Percentiles rank a stretch among this genome's conserved stretches.
phyloP scores from a whole-genome alignment of 2,113 vertebrate genomes.

The Plectropomus leopardus region DNA sequence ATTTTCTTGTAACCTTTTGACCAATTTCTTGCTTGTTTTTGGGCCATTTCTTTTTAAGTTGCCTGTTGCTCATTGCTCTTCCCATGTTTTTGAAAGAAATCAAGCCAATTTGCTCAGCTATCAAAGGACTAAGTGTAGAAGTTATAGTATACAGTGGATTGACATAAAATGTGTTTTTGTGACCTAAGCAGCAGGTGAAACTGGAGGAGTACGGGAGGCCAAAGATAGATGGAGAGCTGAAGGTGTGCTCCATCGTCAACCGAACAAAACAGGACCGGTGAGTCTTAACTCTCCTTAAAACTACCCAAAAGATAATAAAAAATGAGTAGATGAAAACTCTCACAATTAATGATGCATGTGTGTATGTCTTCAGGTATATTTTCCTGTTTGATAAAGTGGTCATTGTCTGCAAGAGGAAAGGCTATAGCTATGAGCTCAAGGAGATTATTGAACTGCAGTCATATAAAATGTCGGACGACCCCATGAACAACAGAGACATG shows the following conservation, averaged over 20 bases:
- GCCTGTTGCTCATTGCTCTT: no score
- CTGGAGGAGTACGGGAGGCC: slow-evolving; percentile 96
- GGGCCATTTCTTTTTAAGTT: no score
- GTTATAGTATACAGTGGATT: slow-evolving; percentile 12
- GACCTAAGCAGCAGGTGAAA: slow-evolving; percentile 90
- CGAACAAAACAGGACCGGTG: slow-evolving; percentile 98
- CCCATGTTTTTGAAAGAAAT: no score
- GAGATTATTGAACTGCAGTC: slow-evolving; percentile 95
- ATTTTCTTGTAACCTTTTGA: no score
- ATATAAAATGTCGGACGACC: slow-evolving; percentile 97
- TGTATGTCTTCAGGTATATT: slow-evolving; percentile 89
- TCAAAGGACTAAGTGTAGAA: neutral
- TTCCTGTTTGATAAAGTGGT: slow-evolving; percentile 99
- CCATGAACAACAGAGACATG: slow-evolving; percentile 96
- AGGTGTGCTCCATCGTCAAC: slow-evolving; percentile 95
- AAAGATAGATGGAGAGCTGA: slow-evolving; percentile 97
- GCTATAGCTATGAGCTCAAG: slow-evolving; percentile 96
- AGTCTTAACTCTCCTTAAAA: slow-evolving; percentile 23
- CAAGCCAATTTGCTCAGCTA: no score
- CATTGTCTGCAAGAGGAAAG: slow-evolving; percentile 96
- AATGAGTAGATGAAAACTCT: neutral
- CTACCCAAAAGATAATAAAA: neutral
- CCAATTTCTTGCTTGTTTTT: no score
- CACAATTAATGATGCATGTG: neutral
- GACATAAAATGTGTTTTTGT: slow-evolving; percentile 44